These are phyloP conservation scores for Trichonephila clavipes DNA, from an alignment of 1,140 invertebrate species.

Conservation along the genomic window DNA sequence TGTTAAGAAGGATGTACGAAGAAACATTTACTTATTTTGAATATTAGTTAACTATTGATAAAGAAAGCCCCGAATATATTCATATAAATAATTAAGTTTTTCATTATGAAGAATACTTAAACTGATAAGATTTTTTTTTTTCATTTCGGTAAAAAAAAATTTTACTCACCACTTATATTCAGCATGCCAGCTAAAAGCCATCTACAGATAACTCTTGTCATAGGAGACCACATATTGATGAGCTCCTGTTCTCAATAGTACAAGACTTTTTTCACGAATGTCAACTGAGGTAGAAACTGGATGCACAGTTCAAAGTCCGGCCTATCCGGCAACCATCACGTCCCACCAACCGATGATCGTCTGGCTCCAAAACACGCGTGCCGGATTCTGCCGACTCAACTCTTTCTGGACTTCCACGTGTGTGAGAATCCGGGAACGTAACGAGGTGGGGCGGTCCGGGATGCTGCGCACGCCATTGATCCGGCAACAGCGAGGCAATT, in stretches of 20 bases:
- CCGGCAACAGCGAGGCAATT: slow-evolving; percentile 62
- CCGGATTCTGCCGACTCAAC: slow-evolving; percentile 57
- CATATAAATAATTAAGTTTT: too few relatives aligned
- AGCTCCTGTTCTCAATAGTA: neutral
- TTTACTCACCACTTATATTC: slow-evolving; percentile 1
- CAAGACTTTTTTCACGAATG: neutral
- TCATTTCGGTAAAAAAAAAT: neutral
- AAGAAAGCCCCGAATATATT: too few relatives aligned
- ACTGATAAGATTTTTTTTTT: too few relatives aligned
- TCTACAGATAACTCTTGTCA: neutral
- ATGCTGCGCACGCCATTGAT: slow-evolving; percentile 62
- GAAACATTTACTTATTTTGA: too few relatives aligned
- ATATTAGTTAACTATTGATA: too few relatives aligned
- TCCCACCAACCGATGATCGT: slow-evolving; percentile 12
- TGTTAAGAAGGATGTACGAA: too few relatives aligned
- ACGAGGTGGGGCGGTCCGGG: slow-evolving; percentile 18
- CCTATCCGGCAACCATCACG: slow-evolving; percentile 9
- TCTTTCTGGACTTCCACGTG: slow-evolving; percentile 39
- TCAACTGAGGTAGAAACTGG: neutral
- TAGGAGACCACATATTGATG: neutral
- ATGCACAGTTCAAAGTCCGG: neutral
- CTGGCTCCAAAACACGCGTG: slow-evolving; percentile 50
- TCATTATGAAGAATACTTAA: too few relatives aligned
- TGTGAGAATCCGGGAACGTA: slow-evolving; percentile 1
- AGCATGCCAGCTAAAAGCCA: slow-evolving; percentile 25